phyloP scores from a whole-genome alignment of 35 echinoderm and acorn worm species.

The Holothuria glaberrima region DNA sequence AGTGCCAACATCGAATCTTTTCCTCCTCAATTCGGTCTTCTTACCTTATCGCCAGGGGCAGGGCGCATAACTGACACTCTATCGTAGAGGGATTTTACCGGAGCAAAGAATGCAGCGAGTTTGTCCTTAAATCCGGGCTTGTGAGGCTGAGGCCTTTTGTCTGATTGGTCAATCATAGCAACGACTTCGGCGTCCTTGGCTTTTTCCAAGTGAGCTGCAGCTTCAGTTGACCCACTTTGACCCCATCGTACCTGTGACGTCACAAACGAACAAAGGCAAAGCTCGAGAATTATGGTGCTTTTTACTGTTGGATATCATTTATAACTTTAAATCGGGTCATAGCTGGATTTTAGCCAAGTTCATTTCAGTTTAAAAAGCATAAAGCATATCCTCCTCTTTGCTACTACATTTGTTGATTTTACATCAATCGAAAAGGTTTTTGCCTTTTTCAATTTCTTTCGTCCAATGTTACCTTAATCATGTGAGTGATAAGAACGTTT shows the following conservation, averaged over 20 bases:
- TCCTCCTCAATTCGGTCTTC: no score
- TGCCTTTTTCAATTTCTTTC: no score
- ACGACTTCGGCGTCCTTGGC: slow-evolving; percentile 82
- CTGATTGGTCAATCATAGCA: slow-evolving; percentile 61
- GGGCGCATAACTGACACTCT: slow-evolving; percentile 83
- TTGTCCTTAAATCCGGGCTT: slow-evolving; percentile 52
- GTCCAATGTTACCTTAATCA: no score
- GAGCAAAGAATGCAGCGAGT: slow-evolving; percentile 55
- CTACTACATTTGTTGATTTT: no score
- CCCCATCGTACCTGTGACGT: slow-evolving; percentile 89
- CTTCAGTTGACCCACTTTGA: slow-evolving; percentile 88
- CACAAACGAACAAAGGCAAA: not conserved
- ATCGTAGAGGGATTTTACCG: slow-evolving; percentile 70
- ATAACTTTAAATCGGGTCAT: no score
- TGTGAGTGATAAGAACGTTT: no score
- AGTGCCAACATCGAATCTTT: no score
- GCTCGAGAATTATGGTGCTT: no score
- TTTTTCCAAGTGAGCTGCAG: slow-evolving; percentile 92
- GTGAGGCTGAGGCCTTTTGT: not conserved
- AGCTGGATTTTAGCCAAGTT: not conserved
- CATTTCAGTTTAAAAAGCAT: no score
- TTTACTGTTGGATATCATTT: no score
- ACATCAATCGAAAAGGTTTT: no score
- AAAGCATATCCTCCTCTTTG: not conserved
- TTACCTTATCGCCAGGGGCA: slow-evolving; percentile 81